Evolutionary conservation across 2,888 invertebrate genomes (phyloP), one percentile per base, ranked within the genome.

Genomic region (Auanema freiburgensis): DNA sequence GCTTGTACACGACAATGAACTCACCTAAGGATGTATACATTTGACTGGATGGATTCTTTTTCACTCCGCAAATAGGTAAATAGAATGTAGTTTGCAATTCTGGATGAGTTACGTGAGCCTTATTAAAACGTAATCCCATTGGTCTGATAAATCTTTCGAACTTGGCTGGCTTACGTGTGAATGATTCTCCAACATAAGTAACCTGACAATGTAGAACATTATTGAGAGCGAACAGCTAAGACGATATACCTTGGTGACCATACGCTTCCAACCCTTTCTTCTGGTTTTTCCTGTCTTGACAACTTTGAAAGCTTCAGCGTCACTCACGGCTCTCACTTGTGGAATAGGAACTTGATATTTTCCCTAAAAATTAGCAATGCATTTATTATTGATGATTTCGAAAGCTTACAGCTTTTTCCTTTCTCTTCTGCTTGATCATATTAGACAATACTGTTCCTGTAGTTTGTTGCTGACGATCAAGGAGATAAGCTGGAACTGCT

Each of bases 281-380:
- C 77, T 75, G 18, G 79, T 72, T 53, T 82, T 82, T 55, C 82
- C 82, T 23, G 82, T 81, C 55, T 81, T 79, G 54, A 82, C 81
- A 24, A 82, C 82, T 87, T 90, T 93, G 84, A 98, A 94, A 0
- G 97, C 96, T 87, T 98, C 98, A 0, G 93, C 90, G 81, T 98
- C 97, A 1, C 94, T 91, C 79, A 97, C 93, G 0, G 95, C 95
- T 80, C 91, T 89, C 0, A 99, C 97, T 89, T 97, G 97, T 0
- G 98, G 98, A 83, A 98, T 91, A 0, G 98, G 98, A 0, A 98
- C 98, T 81, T 97, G 94, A 96, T 97, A 98, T 88, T 98, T 99
- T 0, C 97, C 97, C 86, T 87, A 72, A 18, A 78, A 74, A 42
- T 3, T 54, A 40, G 24, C 14, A 23, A 14, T 57, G 16, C 21